Base-by-base conservation (phyloP, 2,888 invertebrate genomes). In the Anagyrus pseudococci region DNA sequence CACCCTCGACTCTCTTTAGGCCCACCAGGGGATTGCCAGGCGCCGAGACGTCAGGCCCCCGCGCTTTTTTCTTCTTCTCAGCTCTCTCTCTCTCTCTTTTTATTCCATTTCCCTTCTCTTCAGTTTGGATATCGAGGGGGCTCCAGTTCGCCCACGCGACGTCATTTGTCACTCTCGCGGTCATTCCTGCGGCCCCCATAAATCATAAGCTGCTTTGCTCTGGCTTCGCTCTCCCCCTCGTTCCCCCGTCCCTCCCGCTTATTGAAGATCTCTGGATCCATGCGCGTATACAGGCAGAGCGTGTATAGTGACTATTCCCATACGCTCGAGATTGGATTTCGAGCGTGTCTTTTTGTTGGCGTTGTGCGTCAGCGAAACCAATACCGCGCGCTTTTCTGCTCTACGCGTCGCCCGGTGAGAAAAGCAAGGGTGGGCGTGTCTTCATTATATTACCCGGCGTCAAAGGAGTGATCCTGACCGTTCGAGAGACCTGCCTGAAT, bases 1-100 rank as follows among this genome's bases (percentile, higher is more conserved):
- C 61, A n/a, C 53, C 68, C 66, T 68, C 57, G 61, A 68, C 55
- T 62, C 50, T 58, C 62, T 52, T 37, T 55, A n/a, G n/a, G n/a
- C n/a, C n/a, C n/a, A n/a, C 44, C 37, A 58, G 67, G 68, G 71
- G 72, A 74, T 74, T 73, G 71, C 62, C 68, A 64, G 64, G 68
- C 68, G 69, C 70, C n/a, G 68, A 68, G 67, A 57, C 68, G 64
- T 69, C 69, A 59, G 66, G 25, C 62, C 52, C 55, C 66, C n/a
- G n/a, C n/a, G n/a, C n/a, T n/a, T n/a, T n/a, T 54, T 67, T 67
- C 44, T 65, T 68, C 68, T 68, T 60, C 66, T 61, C n/a, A 67
- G 68, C 15, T 29, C 29, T 49, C 19, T 19, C 33, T 17, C 29
- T 44, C 33, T 13, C 13, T 44, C n/a, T n/a, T n/a, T n/a, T n/a